Conservation (phyloP, 2,797 vertebrate genomes). For the Arrhamphus sclerolepis region DNA sequence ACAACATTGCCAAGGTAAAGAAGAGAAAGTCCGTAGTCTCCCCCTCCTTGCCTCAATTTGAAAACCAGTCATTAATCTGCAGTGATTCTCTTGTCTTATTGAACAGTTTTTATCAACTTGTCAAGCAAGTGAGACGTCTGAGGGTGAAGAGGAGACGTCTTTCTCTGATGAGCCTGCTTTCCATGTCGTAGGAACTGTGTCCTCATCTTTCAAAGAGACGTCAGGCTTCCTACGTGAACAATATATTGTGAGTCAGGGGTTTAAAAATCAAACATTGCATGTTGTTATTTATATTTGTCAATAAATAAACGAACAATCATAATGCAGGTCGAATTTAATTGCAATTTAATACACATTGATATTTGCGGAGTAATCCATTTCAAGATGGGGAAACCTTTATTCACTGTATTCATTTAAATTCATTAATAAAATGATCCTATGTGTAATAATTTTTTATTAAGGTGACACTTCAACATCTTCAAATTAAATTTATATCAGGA, state of each 20-base stretch:
- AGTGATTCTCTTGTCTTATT: neutral
- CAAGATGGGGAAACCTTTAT: too few relatives aligned
- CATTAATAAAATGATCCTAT: too few relatives aligned
- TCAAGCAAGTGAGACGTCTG: constrained; percentile 56
- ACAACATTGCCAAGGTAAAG: constrained; percentile 86
- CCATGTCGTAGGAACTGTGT: constrained; percentile 86
- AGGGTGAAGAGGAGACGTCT: constrained; percentile 56
- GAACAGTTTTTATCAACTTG: constrained; percentile 85
- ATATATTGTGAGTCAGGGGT: constrained; percentile 79
- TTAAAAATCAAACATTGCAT: neutral
- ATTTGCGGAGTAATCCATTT: too few relatives aligned
- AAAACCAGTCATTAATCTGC: neutral
- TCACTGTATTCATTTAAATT: too few relatives aligned
- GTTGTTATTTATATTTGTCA: too few relatives aligned
- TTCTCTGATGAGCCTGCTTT: constrained; percentile 56
- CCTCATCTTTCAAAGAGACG: constrained; percentile 32
- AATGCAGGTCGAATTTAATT: too few relatives aligned
- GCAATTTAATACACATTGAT: too few relatives aligned
- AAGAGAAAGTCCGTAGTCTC: neutral
- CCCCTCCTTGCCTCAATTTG: too few relatives aligned
- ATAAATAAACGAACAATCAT: too few relatives aligned
- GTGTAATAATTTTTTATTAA: too few relatives aligned
- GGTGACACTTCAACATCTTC: too few relatives aligned
- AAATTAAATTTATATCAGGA: too few relatives aligned
- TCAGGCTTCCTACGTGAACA: constrained; percentile 77